Base-by-base conservation (phyloP, 53 echinoderm and acorn worm genomes). In the Echinometra lucunter region DNA sequence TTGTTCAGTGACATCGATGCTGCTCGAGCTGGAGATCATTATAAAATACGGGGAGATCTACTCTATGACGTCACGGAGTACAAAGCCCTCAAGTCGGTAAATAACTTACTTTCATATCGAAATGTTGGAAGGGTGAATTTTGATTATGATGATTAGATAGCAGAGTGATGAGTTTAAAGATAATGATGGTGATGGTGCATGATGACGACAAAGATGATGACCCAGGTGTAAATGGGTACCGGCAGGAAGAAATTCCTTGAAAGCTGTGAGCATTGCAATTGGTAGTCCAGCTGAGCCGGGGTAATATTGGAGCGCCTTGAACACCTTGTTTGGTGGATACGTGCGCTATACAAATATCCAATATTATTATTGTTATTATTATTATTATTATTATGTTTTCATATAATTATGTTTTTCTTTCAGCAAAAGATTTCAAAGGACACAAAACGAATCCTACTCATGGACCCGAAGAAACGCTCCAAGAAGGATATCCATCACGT, bases 401-500 rank as follows among this genome's bases (percentile, higher is more conserved):
- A 17, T 60, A 58, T 83, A 19, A 13, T 66, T 74, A n/a, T 35
- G 38, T 9, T 53, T 45, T 42, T 47, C 23, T 94, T 55, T 38
- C 88, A 98, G 98, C 95, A 95, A 95, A 97, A 95, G 45, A 95
- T 98, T 42, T 97, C 97, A 4, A 96, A 96, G 19, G 95, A 95
- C 55, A 98, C 97, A 11, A 97, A 97, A 70, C 95, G 97, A 58
- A 94, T 98, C 35, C 95, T 98, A 55, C 92, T 74, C 53, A 94
- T 72, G 55, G 88, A 92, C 23, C 38, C 96, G 1, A 45, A 82
- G 13, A 88, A 96, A 38, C 89, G 97, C 45, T 96, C 97, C 30
- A 96, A 97, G 18, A 97, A 96, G 74, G 97, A 98, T 19, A 95
- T 98, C 17, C 95, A 97, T 57, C 97, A 97, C 37, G 98, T 98